These are phyloP conservation scores for Diarsia rubi DNA, from an alignment of 2,888 invertebrate species.

Conservation along the genomic window DNA sequence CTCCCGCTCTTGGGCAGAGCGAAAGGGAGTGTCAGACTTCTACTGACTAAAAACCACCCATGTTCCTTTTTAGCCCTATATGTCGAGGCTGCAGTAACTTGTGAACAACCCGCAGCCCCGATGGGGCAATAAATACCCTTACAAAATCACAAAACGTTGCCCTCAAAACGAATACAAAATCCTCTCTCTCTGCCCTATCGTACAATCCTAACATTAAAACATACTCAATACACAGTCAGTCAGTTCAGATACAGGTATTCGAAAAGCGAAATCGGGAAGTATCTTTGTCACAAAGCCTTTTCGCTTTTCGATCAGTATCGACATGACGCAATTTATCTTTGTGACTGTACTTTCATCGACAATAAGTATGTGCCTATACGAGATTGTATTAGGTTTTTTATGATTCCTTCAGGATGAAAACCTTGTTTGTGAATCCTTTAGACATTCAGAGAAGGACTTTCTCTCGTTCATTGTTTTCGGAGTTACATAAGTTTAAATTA, in stretches of 20 bases:
- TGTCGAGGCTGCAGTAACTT: no score
- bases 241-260: constrained; percentile 61
- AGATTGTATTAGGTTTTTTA: constrained; percentile 68
- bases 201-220: constrained; percentile 50
- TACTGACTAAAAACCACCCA: no score
- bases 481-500: constrained; percentile 22
- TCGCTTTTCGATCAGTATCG: constrained; percentile 69
- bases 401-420: constrained; percentile 57
- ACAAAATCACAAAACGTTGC: constrained; percentile 16
- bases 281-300: constrained; percentile 64
- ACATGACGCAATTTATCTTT: constrained; percentile 68
- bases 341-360: constrained; percentile 68
- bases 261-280: constrained; percentile 57
- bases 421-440: constrained; percentile 53
- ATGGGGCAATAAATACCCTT: constrained; percentile 17
- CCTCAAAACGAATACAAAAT: constrained; percentile 15
- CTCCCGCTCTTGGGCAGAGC: no score
- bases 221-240: constrained; percentile 27
- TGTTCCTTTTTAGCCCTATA: no score
- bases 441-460: constrained; percentile 40
- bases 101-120: no score
- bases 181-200: constrained; percentile 14
- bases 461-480: constrained; percentile 14
- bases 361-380: constrained; percentile 66
- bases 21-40: no score